These are phyloP conservation scores for Scaptomyza graminum DNA, from an alignment of 1,140 invertebrate species.

Conservation along the genomic window DNA sequence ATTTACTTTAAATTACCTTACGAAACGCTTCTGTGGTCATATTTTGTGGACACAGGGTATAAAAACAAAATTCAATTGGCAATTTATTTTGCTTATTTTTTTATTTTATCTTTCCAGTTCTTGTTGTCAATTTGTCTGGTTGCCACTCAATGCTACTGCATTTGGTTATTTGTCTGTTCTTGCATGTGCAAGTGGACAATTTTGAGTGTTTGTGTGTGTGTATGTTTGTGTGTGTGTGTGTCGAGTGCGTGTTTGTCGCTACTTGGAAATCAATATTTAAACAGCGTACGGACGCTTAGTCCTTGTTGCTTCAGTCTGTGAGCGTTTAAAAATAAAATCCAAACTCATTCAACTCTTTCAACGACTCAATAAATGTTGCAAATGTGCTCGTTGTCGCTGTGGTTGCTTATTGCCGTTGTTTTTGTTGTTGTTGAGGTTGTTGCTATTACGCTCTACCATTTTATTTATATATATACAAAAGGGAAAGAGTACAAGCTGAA, in stretches of 20 bases:
- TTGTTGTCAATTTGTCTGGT: slow-evolving; percentile 40
- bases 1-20: no score
- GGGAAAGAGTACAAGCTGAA: neutral
- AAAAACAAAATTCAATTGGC: slow-evolving; percentile 66
- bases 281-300: slow-evolving; percentile 66
- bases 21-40: neutral
- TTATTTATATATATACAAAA: slow-evolving; percentile 63
- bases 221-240: slow-evolving; percentile 11
- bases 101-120: slow-evolving; percentile 40
- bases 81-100: slow-evolving; percentile 11
- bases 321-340: slow-evolving; percentile 78
- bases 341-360: slow-evolving; percentile 81
- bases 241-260: slow-evolving; percentile 38
- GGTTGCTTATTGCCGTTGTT: slow-evolving; percentile 43
- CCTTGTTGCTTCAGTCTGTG: slow-evolving; percentile 50
- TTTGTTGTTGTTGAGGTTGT: slow-evolving; percentile 30
- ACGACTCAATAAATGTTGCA: slow-evolving; percentile 81
- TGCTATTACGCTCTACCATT: slow-evolving; percentile 40
- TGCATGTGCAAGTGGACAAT: neutral
- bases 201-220: slow-evolving; percentile 6
- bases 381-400: slow-evolving; percentile 67
- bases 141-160: slow-evolving; percentile 3
- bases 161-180: slow-evolving; percentile 4
- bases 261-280: slow-evolving; percentile 79
- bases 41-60: neutral